phyloP scores from a whole-genome alignment of 2,888 invertebrate genomes.

The Galerucella pusilla region DNA sequence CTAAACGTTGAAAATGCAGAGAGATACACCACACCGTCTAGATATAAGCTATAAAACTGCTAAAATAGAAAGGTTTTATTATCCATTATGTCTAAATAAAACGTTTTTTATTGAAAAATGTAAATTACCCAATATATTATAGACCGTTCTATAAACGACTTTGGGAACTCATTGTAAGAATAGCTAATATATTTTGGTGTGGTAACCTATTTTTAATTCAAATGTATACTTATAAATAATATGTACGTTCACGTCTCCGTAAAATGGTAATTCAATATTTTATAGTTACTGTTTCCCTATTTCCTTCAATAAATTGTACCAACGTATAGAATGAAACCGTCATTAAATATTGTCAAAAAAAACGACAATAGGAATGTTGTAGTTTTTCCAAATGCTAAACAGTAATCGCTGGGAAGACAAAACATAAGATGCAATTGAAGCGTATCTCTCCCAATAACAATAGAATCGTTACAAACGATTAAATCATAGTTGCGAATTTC shows the following conservation, averaged over 20 bases:
- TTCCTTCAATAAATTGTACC: background rate
- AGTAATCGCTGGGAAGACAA: background rate
- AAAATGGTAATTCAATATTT: background rate
- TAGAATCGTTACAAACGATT: background rate
- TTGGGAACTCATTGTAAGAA: background rate
- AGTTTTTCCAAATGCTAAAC: background rate
- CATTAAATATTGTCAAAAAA: background rate
- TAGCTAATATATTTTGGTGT: background rate
- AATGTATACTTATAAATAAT: background rate
- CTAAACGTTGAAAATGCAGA: background rate
- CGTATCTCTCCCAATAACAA: background rate
- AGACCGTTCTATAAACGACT: background rate
- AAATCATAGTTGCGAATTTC: background rate
- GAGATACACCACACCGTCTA: background rate
- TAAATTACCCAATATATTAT: background rate
- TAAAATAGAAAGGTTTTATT: slow-evolving; percentile 17
- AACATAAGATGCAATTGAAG: background rate
- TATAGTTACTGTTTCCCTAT: background rate
- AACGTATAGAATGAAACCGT: background rate
- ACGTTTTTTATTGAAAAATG: background rate
- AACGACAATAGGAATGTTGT: background rate
- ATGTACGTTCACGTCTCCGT: background rate
- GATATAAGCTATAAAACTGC: slow-evolving; percentile 1
- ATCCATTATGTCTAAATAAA: background rate
- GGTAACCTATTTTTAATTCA: background rate